Evolutionary conservation across 2,888 invertebrate species (phyloP).

Genomic region (Temnothorax unifasciatus): DNA sequence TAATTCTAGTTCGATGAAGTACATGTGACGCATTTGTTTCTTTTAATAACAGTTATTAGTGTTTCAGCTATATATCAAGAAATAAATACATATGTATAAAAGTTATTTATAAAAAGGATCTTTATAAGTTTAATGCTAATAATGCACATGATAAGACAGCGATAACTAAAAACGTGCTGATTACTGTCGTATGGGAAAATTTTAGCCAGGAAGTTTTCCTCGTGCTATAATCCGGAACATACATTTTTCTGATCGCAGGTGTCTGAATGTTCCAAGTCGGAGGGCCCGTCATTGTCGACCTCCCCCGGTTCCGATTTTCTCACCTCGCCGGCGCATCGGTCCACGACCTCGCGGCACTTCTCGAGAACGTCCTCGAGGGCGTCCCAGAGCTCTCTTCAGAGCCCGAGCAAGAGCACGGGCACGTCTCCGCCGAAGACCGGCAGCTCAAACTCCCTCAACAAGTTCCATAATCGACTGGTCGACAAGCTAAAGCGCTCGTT

Average conservation of each 20-base stretch:
- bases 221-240: background rate
- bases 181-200: background rate
- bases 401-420: conserved; percentile 90
- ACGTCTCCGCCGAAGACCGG: conserved; percentile 89
- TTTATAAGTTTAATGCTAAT: background rate
- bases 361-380: conserved; percentile 89
- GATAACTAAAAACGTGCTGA: background rate
- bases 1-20: no score
- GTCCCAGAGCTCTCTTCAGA: conserved; percentile 89
- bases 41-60: background rate
- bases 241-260: conserved; percentile 84
- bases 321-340: conserved; percentile 89
- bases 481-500: conserved; percentile 92
- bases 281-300: conserved; percentile 91
- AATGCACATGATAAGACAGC: background rate
- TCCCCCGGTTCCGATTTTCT: conserved; percentile 89
- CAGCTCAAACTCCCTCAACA: conserved; percentile 89
- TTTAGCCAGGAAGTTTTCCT: background rate
- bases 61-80: background rate
- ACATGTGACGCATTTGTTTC: background rate
- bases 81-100: background rate
- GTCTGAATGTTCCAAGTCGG: conserved; percentile 91
- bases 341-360: conserved; percentile 89
- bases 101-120: background rate
- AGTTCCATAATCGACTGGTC: conserved; percentile 93